These are phyloP conservation scores for Drosophila limbata DNA, from an alignment of 2,888 invertebrate species.

Conservation along the genomic window DNA sequence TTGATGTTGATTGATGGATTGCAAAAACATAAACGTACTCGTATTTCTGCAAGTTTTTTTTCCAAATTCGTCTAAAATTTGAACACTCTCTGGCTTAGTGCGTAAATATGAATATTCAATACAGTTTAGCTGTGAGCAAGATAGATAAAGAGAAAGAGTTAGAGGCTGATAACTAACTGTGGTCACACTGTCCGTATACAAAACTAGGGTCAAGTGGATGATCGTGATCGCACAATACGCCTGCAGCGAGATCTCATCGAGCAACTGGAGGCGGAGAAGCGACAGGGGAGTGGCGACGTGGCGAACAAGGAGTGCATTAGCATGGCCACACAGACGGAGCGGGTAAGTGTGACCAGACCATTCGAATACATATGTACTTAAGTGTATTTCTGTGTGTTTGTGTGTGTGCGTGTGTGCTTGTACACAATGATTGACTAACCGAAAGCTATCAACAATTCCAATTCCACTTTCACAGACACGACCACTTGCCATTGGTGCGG, in stretches of 20 bases:
- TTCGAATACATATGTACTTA: not conserved
- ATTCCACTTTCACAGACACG: conserved; percentile 83
- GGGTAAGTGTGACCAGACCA: conserved; percentile 87
- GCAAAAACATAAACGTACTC: conserved; percentile 23
- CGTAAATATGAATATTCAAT: conserved; percentile 47
- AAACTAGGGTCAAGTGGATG: conserved; percentile 91
- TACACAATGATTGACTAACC: conserved; percentile 73
- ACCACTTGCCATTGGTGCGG: conserved; percentile 85
- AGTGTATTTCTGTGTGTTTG: not conserved
- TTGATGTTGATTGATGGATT: conserved; percentile 42
- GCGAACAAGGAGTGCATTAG: conserved; percentile 88
- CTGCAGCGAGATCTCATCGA: conserved; percentile 92
- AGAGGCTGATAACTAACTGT: conserved; percentile 41
- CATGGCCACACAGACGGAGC: conserved; percentile 94
- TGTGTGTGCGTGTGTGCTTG: conserved; percentile 45
- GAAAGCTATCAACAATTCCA: conserved; percentile 60
- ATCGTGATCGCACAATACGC: conserved; percentile 93
- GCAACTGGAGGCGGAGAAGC: conserved; percentile 86
- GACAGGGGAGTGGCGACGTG: conserved; percentile 47
- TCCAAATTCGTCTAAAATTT: conserved; percentile 30
- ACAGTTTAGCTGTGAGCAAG: conserved; percentile 51
- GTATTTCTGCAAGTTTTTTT: too few relatives aligned
- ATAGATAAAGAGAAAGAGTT: not conserved
- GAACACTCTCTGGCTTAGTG: conserved; percentile 72
- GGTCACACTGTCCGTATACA: conserved; percentile 32